Conservation (phyloP, 2,113 vertebrate genomes). For the Notothenia coriiceps region DNA sequence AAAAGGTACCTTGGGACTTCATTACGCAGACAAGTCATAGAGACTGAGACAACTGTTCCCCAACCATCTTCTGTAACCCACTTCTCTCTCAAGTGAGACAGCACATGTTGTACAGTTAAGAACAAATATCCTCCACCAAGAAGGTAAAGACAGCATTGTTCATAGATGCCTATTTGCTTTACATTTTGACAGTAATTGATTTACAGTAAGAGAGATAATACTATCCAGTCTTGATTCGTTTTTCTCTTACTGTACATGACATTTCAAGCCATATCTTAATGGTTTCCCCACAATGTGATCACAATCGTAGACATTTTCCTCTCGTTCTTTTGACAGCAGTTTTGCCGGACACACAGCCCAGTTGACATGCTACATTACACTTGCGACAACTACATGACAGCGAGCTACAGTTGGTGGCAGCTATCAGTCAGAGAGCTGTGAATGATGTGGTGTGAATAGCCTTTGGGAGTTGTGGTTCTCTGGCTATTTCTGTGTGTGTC, state of each 20-base stretch:
- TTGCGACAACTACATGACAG: conserved; percentile 63
- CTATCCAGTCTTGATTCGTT: neutral
- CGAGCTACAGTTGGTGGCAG: conserved; percentile 66
- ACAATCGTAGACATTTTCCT: conserved; percentile 1
- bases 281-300: neutral
- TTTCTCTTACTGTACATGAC: neutral
- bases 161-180: neutral
- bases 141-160: neutral
- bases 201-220: neutral
- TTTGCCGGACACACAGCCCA: conserved; percentile 35
- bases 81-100: conserved; percentile 9
- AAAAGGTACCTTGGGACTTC: conserved; percentile 81
- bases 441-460: conserved; percentile 53
- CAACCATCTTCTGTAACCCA: conserved; percentile 25
- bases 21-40: conserved; percentile 74
- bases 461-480: conserved; percentile 47
- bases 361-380: conserved; percentile 64
- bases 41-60: conserved; percentile 50
- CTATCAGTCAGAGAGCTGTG: conserved; percentile 54
- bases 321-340: conserved; percentile 55
- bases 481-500: conserved; percentile 3
- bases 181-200: conserved; percentile 3
- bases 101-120: neutral
- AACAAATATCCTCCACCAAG: neutral
- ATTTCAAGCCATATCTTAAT: neutral